Evolutionary conservation across 2,888 invertebrate species (phyloP), one percentile per base, ranked within the genome.

Genomic region (Cyrtodaria siliqua): DNA sequence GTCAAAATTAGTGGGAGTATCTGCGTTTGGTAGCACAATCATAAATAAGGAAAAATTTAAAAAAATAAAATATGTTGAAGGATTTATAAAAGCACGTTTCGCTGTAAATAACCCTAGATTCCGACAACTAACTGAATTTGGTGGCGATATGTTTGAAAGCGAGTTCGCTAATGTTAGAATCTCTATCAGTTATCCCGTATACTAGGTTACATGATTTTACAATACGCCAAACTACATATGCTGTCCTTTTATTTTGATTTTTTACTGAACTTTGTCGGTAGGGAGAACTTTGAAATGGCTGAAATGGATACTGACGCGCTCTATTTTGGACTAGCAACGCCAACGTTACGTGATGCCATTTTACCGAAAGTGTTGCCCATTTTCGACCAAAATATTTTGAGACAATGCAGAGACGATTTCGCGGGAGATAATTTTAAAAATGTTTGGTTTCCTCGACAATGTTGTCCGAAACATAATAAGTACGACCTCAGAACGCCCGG

Each of bases 211-310:
- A 74, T 80, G 40, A 78, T 84, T 2, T 71, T 81, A 42, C 77
- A 84, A 40, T 79, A 83, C 20, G 85, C 83, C 0, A 86, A 82
- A 63, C 50, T 84, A 47, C 66, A 63, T 16, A 76, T 79, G 63
- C 53, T 79, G 4, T 44, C 69, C 52, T 82, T 79, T 40, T 68
- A 29, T 33, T 33, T 33, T 33, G 33, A 33, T 33, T 33, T 33
- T 33, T 33, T 33, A 12, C 12, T 33, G 12, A 33, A 33, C 4
- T 33, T 8, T 33, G 33, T 33, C 4, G 33, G 33, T 4, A 33
- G 78, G n/a, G 6, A 14, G 1, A 24, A 69, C 27, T 78, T 63
- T 50, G 70, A 81, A 29, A 63, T 55, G 2, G 49, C 62, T 24
- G 52, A 79, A 44, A 70, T 72, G 66, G 82, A 82, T 59, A 84